Evolutionary conservation across 2,113 vertebrate species (phyloP).

Genomic region (Ophiodon elongatus): DNA sequence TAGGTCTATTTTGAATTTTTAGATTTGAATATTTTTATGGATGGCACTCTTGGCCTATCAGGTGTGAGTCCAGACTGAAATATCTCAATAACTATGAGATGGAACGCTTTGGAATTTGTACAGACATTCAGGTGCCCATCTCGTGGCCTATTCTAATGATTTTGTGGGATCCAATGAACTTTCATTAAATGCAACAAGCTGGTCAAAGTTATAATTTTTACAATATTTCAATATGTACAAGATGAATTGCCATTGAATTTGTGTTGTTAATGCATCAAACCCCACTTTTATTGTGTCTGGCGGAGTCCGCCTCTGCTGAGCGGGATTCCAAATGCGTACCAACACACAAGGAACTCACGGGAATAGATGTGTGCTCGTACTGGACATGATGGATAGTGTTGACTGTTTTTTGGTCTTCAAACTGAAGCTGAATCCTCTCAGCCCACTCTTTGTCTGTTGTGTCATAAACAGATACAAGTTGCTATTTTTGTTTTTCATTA

Average conservation of each 20-base stretch:
- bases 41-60: background rate
- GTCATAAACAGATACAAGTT: background rate
- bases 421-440: background rate
- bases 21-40: background rate
- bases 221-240: background rate
- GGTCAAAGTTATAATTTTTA: background rate
- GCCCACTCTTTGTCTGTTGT: background rate
- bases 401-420: too few species aligned
- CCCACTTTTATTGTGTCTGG: background rate
- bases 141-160: background rate
- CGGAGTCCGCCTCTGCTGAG: background rate
- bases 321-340: background rate
- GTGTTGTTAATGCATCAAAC: too few species aligned
- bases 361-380: background rate
- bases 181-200: background rate
- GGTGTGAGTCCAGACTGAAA: background rate
- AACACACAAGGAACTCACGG: background rate
- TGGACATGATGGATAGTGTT: too few species aligned
- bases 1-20: too few species aligned
- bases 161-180: background rate
- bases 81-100: background rate
- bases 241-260: background rate
- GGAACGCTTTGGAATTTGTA: too few species aligned
- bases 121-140: background rate
- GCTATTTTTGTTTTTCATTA: background rate